Evolutionary conservation across 2,888 invertebrate genomes (phyloP).

Genomic region (Acrobasis suavella): DNA sequence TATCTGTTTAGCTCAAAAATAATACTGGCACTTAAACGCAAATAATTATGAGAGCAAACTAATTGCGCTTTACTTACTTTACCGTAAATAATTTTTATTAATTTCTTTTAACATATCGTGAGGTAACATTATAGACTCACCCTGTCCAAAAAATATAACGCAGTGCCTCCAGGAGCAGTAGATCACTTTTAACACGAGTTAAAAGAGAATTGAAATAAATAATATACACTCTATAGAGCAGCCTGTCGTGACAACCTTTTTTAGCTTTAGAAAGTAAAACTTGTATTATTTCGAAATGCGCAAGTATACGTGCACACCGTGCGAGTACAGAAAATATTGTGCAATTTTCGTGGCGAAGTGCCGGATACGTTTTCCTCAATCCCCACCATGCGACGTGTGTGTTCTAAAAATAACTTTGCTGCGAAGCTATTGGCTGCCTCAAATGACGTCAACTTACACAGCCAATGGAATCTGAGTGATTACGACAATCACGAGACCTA

Average conservation of each 20-base stretch:
- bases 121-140: constrained; percentile 38
- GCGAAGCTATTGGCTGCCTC: constrained; percentile 52
- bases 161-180: constrained; percentile 44
- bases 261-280: constrained; percentile 9
- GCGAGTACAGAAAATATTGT: constrained; percentile 68
- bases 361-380: constrained; percentile 64
- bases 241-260: constrained; percentile 12
- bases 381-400: constrained; percentile 58
- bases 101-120: too few relatives aligned
- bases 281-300: background rate
- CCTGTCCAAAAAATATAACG: constrained; percentile 56
- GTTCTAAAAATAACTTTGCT: constrained; percentile 73
- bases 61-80: too few relatives aligned
- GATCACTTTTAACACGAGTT: constrained; percentile 26
- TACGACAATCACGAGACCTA: constrained; percentile 66
- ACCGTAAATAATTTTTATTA: too few relatives aligned
- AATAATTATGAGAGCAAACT: too few relatives aligned
- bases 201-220: constrained; percentile 22
- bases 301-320: constrained; percentile 50
- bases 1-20: background rate
- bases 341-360: constrained; percentile 58
- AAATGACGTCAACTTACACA: constrained; percentile 63
- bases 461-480: constrained; percentile 54
- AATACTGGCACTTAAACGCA: too few relatives aligned
- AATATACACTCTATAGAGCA: background rate